Base-by-base conservation (phyloP, 2,888 invertebrate genomes). In the Liodrosophila aerea region DNA sequence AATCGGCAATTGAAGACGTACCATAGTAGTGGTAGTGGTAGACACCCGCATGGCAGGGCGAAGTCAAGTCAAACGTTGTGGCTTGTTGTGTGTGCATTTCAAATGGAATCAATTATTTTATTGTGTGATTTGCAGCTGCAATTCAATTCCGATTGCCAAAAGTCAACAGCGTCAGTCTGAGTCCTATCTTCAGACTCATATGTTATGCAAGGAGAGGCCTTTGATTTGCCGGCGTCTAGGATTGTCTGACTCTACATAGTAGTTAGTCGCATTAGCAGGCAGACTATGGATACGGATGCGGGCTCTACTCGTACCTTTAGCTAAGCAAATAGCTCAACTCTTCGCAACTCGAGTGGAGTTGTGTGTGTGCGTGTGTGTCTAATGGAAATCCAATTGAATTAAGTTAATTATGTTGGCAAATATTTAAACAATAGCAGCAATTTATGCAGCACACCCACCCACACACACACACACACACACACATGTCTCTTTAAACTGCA, bases 401-500 rank as follows among this genome's bases (percentile, higher is more conserved):
- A 88, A 89, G 87, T 89, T 89, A 89, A 89, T 89, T 88, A 89
- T 86, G 87, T 85, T 74, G 81, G 82, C 88, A 89, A 89, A 89
- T 89, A 88, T 89, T 89, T 89, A 86, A 78, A 86, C 88, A 88
- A 88, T 85, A 73, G 73, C 69, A 54, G 73, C 76, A 87, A 86
- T 86, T 83, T 86, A 85, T 83, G 64, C 76, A 65, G 47, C 63
- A 45, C 51, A 44, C 15, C 31, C 43, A 45, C 30, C 40, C 51
- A 41, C 16, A 15, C 45, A 53, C 22, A 30, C 8, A 40, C 40
- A 30, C 18, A 29, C 43, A 8, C 29, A 7, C 13, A 12, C 11
- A 15, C 9, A 16, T 27, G 7, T 16, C n/a, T 11, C 7, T 7
- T 18, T 8, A 31, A 40, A 40, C 34, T 68, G 34, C 58, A 52